Evolutionary conservation across 92 coral and sea anemone genomes (phyloP), one percentile per base, ranked within the genome.

Genomic region (Porites evermanni): DNA sequence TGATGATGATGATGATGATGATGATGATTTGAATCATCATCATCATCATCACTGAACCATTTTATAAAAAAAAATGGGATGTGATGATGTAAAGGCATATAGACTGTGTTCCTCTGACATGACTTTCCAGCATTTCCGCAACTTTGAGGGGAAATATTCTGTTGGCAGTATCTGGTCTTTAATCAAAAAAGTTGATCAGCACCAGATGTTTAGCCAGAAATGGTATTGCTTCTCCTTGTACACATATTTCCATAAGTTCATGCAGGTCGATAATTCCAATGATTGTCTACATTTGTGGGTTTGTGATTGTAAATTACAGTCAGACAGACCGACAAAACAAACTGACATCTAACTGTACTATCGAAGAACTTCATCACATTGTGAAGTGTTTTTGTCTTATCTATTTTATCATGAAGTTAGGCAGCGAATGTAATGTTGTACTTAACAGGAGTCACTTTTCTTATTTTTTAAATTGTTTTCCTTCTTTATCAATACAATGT

Each of bases 31-130:
- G 26, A 1, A 24, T 24, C 26, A 24, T 29, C 32, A 29, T 29
- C 32, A 29, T 29, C 32, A 29, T 29, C 32, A 29, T 29, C 32
- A 29, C 32, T 29, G 32, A 29, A 29, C 32, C 32, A 29, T 29
- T 29, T 29, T 29, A 29, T 29, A 29, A 29, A 29, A 29, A 29
- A 29, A 29, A 66, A 52, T 87, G 64, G 1, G 53, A 72, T 7
- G 91, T 83, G 1, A 9, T 79, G 1, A 88, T 82, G 65, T 88
- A 82, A 47, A 88, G 32, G 19, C 91, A 74, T 20, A 84, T 88
- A 10, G 77, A 88, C 44, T 82, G 26, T 2, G 88, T 82, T 4
- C 87, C 84, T 32, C 18, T 69, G 12, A 87, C 90, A 56, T 69
- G 50, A 0, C 66, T 29, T 29, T 75, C 82, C 6, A 75, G 60